These are phyloP conservation scores for Lomographa bimaculata DNA, from an alignment of 2,888 invertebrate species.

Conservation along the genomic window DNA sequence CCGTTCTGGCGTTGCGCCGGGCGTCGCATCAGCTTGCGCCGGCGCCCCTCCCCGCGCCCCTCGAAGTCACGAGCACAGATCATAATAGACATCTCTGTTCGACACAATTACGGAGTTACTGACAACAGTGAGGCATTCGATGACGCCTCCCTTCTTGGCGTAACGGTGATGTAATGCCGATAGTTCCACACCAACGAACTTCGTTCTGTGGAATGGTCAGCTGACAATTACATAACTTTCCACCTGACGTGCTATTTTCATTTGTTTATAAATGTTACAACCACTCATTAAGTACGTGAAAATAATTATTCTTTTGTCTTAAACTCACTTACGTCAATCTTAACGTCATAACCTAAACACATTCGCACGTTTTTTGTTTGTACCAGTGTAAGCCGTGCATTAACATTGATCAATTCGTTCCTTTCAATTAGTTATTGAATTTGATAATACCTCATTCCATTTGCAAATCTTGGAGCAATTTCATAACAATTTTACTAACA, in stretches of 20 bases:
- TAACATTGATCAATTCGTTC: no score
- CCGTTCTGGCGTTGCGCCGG: constrained; percentile 52
- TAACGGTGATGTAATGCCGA: constrained; percentile 59
- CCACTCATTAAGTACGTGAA: no score
- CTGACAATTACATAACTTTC: constrained; percentile 32
- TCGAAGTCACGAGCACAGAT: constrained; percentile 36
- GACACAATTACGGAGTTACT: constrained; percentile 35
- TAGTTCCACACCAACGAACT: constrained; percentile 42
- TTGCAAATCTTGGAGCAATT: no score
- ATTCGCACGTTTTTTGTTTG: no score
- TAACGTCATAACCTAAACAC: no score
- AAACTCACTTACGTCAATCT: no score
- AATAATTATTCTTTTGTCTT: no score
- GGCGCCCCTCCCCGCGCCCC: constrained; percentile 22
- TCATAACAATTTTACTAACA: no score
- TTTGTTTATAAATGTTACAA: constrained; percentile 16
- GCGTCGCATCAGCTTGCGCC: constrained; percentile 31
- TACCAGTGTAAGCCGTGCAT: no score
- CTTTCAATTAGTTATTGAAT: no score
- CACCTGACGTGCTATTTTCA: constrained; percentile 31
- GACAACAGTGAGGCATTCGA: constrained; percentile 46
- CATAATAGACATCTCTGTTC: constrained; percentile 44
- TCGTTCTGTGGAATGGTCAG: constrained; percentile 38
- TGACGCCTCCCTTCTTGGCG: constrained; percentile 49
- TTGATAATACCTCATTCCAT: no score